Evolutionary conservation across 2,888 invertebrate species (phyloP).

Genomic region (Oscheius sp.): DNA sequence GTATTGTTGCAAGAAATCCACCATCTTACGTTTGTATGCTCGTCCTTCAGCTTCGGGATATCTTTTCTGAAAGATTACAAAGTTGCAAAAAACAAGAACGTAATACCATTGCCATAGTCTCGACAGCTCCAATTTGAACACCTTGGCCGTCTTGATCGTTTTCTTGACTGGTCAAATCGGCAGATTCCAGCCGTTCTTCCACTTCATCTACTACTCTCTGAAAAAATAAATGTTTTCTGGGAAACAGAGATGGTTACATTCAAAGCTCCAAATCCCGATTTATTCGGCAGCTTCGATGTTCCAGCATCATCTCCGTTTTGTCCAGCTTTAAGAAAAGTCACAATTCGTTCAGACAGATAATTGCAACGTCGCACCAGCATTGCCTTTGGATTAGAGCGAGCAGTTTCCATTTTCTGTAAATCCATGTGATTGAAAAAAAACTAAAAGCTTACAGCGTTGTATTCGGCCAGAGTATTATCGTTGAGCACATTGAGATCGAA

Average conservation of each 20-base stretch:
- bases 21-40: constrained; percentile 40
- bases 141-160: constrained; percentile 42
- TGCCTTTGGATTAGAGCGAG: constrained; percentile 37
- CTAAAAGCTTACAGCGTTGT: constrained; percentile 38
- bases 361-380: constrained; percentile 67
- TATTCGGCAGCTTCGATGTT: background rate
- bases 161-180: constrained; percentile 43
- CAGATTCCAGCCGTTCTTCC: constrained; percentile 56
- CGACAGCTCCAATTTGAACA: constrained; percentile 39
- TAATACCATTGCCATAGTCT: constrained; percentile 14
- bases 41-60: constrained; percentile 40
- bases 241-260: constrained; percentile 36
- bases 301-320: constrained; percentile 6
- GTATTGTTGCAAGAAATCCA: constrained; percentile 45
- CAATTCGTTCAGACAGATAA: constrained; percentile 68
- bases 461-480: constrained; percentile 48
- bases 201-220: constrained; percentile 56
- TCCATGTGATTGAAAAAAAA: background rate
- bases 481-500: constrained; percentile 58
- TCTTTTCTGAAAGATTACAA: constrained; percentile 22
- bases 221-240: background rate
- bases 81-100: background rate
- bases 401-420: constrained; percentile 50
- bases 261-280: constrained; percentile 46
- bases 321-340: constrained; percentile 37